phyloP scores from a whole-genome alignment of 2,888 invertebrate species.

The Halictus quadricinctus region DNA sequence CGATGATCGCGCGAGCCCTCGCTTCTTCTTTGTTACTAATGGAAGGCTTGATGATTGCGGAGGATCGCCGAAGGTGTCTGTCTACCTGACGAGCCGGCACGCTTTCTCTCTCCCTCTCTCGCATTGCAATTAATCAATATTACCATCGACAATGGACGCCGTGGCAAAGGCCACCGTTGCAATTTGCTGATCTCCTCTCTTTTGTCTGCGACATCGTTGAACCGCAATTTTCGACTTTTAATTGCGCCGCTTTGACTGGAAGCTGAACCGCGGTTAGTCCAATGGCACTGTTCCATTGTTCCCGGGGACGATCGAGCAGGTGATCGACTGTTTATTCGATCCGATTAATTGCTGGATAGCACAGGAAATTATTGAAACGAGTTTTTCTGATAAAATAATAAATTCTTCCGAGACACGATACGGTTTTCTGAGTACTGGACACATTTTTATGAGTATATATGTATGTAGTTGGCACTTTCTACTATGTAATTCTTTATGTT shows the following conservation, averaged over 20 bases:
- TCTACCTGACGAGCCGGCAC: constrained; percentile 48
- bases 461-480: too few species aligned
- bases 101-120: constrained; percentile 50
- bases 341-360: neutral
- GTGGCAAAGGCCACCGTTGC: constrained; percentile 73
- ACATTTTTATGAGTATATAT: too few species aligned
- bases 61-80: constrained; percentile 69
- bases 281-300: constrained; percentile 23
- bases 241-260: constrained; percentile 66
- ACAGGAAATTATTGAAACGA: neutral
- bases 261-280: neutral
- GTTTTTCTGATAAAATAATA: too few species aligned
- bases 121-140: constrained; percentile 81
- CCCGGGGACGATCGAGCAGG: neutral
- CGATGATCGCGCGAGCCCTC: constrained; percentile 25
- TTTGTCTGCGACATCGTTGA: constrained; percentile 66
- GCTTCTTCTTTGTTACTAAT: constrained; percentile 54
- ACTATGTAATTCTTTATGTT: too few species aligned
- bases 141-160: constrained; percentile 78
- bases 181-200: constrained; percentile 70
- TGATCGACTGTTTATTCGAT: constrained; percentile 9
- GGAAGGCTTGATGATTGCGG: constrained; percentile 72
- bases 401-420: too few species aligned
- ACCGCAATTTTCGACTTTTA: constrained; percentile 75
- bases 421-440: too few species aligned